These are phyloP conservation scores for Drosophila bocqueti DNA, from an alignment of 1,140 invertebrate genomes.

Conservation along the genomic window DNA sequence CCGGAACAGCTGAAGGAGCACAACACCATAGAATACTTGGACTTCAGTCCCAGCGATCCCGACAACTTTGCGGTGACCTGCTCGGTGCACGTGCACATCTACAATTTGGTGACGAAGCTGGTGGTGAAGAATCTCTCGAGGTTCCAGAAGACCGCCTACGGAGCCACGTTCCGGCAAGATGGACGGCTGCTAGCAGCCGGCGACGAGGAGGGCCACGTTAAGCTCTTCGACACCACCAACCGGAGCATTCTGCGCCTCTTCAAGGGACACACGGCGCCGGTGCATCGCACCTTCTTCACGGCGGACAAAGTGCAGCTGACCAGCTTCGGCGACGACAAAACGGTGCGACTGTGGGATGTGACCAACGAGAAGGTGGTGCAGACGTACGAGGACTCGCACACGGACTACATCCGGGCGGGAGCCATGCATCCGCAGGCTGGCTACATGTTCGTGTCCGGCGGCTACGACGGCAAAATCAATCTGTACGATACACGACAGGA, in stretches of 20 bases:
- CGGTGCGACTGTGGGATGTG: slow-evolving; percentile 95
- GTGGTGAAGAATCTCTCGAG: slow-evolving; percentile 93
- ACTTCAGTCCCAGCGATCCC: slow-evolving; percentile 94
- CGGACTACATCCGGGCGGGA: slow-evolving; percentile 93
- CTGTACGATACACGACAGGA: slow-evolving; percentile 94
- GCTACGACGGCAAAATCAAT: slow-evolving; percentile 96
- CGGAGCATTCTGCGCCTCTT: slow-evolving; percentile 90
- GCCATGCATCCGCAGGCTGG: slow-evolving; percentile 91
- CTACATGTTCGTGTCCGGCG: slow-evolving; percentile 93
- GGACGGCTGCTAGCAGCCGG: slow-evolving; percentile 94
- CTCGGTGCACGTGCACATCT: slow-evolving; percentile 96
- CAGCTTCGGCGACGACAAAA: slow-evolving; percentile 97
- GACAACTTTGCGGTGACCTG: slow-evolving; percentile 96
- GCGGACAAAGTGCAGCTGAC: slow-evolving; percentile 91
- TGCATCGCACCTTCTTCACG: slow-evolving; percentile 94
- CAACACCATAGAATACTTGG: slow-evolving; percentile 95
- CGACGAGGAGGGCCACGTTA: slow-evolving; percentile 94
- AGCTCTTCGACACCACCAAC: slow-evolving; percentile 94
- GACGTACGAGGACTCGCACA: slow-evolving; percentile 89
- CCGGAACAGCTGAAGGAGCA: slow-evolving; percentile 96
- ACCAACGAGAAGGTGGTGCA: slow-evolving; percentile 90
- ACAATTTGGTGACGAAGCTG: slow-evolving; percentile 94
- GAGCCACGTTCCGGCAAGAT: slow-evolving; percentile 94
- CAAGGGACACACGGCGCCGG: slow-evolving; percentile 87
- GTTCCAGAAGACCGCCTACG: slow-evolving; percentile 94